Percentiles rank a stretch among this genome's conserved stretches.
These are phyloP conservation scores for Drosophila teissieri DNA, from an alignment of 1,140 invertebrate species.

Conservation along the genomic window DNA sequence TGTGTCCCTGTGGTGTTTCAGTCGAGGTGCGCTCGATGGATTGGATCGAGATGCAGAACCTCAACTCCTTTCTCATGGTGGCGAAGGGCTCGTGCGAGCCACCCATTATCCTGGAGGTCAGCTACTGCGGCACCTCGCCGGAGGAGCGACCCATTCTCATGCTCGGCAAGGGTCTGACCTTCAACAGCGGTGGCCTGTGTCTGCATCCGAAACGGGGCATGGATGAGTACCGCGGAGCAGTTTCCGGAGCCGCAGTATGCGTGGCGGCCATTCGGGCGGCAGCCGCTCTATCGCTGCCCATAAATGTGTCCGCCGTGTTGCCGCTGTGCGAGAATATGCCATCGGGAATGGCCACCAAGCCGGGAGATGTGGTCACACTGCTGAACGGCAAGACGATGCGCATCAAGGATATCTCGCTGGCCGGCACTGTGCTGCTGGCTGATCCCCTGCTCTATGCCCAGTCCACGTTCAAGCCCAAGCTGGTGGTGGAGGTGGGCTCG, in stretches of 20 bases:
- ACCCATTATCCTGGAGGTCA: slow-evolving; percentile 81
- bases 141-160: slow-evolving; percentile 65
- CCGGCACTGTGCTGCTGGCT: slow-evolving; percentile 93
- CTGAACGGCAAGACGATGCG: slow-evolving; percentile 94
- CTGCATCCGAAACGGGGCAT: slow-evolving; percentile 90
- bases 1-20: slow-evolving; percentile 86
- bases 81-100: slow-evolving; percentile 90
- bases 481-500: slow-evolving; percentile 91
- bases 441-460: slow-evolving; percentile 93
- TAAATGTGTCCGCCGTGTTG: slow-evolving; percentile 91
- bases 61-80: slow-evolving; percentile 89
- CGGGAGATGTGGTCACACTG: slow-evolving; percentile 93
- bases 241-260: slow-evolving; percentile 85
- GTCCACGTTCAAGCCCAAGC: slow-evolving; percentile 86
- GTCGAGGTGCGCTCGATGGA: slow-evolving; percentile 88
- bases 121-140: slow-evolving; percentile 57
- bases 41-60: slow-evolving; percentile 66
- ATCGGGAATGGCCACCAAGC: slow-evolving; percentile 92
- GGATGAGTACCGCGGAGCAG: slow-evolving; percentile 94
- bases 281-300: slow-evolving; percentile 85
- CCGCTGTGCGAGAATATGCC: slow-evolving; percentile 95
- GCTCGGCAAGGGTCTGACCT: slow-evolving; percentile 71
- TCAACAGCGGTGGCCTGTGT: slow-evolving; percentile 91
- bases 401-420: slow-evolving; percentile 92
- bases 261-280: slow-evolving; percentile 72